phyloP scores from a whole-genome alignment of 2,888 invertebrate species.

The Chloroclystis v-ata region DNA sequence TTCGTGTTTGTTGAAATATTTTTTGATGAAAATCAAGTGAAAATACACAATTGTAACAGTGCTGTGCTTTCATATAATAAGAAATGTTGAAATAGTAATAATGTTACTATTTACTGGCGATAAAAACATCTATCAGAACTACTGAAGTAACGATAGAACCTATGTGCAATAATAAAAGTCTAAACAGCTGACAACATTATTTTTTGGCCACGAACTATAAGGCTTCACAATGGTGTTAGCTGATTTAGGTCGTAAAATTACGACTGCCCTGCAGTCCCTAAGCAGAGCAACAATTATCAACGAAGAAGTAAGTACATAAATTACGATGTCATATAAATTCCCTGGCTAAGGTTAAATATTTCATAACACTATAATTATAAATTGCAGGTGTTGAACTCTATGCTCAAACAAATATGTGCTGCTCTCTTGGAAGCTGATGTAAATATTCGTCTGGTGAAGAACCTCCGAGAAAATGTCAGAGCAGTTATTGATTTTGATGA shows the following conservation, averaged over 20 bases:
- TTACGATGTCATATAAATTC: neutral
- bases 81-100: constrained; percentile 25
- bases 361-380: neutral
- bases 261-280: constrained; percentile 96
- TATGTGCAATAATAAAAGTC: constrained; percentile 15
- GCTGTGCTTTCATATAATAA: neutral
- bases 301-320: constrained; percentile 85
- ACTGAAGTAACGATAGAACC: constrained; percentile 16
- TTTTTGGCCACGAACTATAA: constrained; percentile 29
- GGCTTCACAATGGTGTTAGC: constrained; percentile 95
- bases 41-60: constrained; percentile 12
- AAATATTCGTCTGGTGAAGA: constrained; percentile 96
- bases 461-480: constrained; percentile 97
- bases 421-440: constrained; percentile 98
- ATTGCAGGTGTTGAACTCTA: constrained; percentile 94
- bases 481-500: constrained; percentile 99
- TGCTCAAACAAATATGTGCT: constrained; percentile 99
- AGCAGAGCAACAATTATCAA: constrained; percentile 99
- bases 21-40: constrained; percentile 7
- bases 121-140: constrained; percentile 13
- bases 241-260: constrained; percentile 99
- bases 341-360: too few species aligned
- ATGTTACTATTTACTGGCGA: constrained; percentile 34
- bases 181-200: constrained; percentile 41
- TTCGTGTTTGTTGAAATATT: neutral